A percentile compares a stretch with the other conserved stretches of the same genome.
Evolutionary conservation across 2,113 vertebrate species (phyloP).

Genomic region (Urocitellus parryii): DNA sequence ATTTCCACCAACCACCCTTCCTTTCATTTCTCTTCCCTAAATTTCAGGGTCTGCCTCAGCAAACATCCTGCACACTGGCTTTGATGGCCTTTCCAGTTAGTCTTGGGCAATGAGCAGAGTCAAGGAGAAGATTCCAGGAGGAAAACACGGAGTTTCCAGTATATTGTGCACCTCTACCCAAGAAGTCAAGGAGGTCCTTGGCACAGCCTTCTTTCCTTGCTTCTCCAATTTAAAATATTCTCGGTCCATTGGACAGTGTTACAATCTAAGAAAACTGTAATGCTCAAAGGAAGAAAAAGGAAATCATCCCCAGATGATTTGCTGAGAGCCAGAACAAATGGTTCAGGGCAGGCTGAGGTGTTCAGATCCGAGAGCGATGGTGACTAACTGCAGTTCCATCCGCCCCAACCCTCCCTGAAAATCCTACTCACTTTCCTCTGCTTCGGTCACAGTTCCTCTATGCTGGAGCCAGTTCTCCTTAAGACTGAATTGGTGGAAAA

Average conservation of each 20-base stretch:
- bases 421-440: constrained; percentile 93
- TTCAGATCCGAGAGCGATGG: background rate
- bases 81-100: background rate
- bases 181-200: background rate
- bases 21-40: background rate
- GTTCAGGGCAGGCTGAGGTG: too few species aligned
- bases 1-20: background rate
- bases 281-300: background rate
- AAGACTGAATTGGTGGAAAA: constrained; percentile 96
- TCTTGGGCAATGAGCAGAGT: background rate
- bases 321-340: background rate
- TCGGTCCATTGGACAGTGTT: background rate
- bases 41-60: background rate
- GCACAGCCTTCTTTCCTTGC: background rate
- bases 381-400: background rate
- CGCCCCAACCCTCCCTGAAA: background rate
- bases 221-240: background rate
- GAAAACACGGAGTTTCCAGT: background rate
- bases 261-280: background rate
- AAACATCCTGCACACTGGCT: background rate
- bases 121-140: background rate
- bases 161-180: background rate
- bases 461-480: constrained; percentile 95
- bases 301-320: background rate
- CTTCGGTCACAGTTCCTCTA: constrained; percentile 90